phyloP scores from a whole-genome alignment of 2,888 invertebrate species.

The Herminia tarsipennalis region DNA sequence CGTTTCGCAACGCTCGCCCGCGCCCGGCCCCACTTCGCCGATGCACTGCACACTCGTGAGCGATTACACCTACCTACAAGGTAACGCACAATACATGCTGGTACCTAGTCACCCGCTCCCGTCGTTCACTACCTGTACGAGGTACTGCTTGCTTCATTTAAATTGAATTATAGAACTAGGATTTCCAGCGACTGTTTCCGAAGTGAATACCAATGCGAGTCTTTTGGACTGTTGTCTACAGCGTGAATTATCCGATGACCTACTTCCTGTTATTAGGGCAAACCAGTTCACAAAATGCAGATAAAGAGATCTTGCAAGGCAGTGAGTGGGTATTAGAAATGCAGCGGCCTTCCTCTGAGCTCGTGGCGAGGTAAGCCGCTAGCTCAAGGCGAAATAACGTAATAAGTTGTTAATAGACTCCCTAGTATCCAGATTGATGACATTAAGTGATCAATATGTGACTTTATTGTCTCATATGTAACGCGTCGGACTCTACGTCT shows the following conservation, averaged over 20 bases:
- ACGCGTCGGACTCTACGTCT: neutral
- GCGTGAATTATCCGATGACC: slow-evolving; percentile 35
- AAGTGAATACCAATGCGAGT: neutral
- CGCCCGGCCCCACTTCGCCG: slow-evolving; percentile 67
- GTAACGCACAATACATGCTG: slow-evolving; percentile 60
- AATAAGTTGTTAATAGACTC: slow-evolving; percentile 70
- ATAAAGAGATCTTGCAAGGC: slow-evolving; percentile 65
- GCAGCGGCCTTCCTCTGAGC: slow-evolving; percentile 72
- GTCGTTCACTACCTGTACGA: slow-evolving; percentile 10
- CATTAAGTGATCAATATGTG: slow-evolving; percentile 39
- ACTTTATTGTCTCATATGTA: slow-evolving; percentile 37
- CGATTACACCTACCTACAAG: slow-evolving; percentile 70
- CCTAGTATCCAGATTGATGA: slow-evolving; percentile 50
- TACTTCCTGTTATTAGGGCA: slow-evolving; percentile 48
- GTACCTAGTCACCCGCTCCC: slow-evolving; percentile 47
- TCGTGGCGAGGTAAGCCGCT: slow-evolving; percentile 73
- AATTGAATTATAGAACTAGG: neutral
- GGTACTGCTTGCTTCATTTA: slow-evolving; percentile 12
- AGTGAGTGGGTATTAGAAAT: slow-evolving; percentile 70
- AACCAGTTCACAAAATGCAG: slow-evolving; percentile 50
- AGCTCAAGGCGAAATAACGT: slow-evolving; percentile 72
- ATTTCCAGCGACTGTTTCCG: neutral
- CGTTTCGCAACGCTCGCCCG: slow-evolving; percentile 78
- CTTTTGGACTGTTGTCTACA: slow-evolving; percentile 2
- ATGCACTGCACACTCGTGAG: slow-evolving; percentile 71